Base-by-base conservation (phyloP, 64 coral and sea anemone species). In the Dendronephthya gigantea region DNA sequence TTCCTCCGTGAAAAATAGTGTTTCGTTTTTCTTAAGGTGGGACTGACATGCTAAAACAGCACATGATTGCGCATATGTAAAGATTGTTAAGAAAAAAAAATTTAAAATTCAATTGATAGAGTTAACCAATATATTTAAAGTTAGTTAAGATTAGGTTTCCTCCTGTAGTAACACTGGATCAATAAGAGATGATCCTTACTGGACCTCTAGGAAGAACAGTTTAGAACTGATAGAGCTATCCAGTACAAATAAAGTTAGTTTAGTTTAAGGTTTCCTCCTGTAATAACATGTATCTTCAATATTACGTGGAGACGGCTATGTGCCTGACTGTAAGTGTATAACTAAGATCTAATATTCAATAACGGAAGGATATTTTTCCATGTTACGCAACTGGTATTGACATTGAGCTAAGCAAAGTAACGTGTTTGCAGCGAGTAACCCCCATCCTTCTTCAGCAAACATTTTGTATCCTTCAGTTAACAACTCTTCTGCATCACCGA, bases 331-430 rank as follows among this genome's bases (percentile, higher is more conserved):
- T n/a, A n/a, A n/a, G n/a, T n/a, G n/a, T n/a, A n/a, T n/a, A n/a
- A n/a, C n/a, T n/a, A n/a, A n/a, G n/a, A n/a, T n/a, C n/a, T n/a
- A n/a, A n/a, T n/a, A n/a, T n/a, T n/a, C n/a, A n/a, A n/a, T n/a
- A n/a, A 17, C 10, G 49, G 35, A 97, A 97, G 85, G 94, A 97
- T 97, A 98, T 93, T 90, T 93, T 34, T 98, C 90, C 39, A 86
- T 68, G 82, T 91, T 83, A 16, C 68, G 70, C 12, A 98, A 68
- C 48, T 91, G 31, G 62, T 98, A 85, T 81, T 98, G 95, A 85
- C 95, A 98, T 12, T 85, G 31, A 0, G 92, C 84, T 11, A 98
- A 82, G 35, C 86, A 93, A 15, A 98, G 62, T 9, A 98, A 74
- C 16, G 89, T 90, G 88, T 98, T 79, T 40, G 92, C 91, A 25